Evolutionary conservation across 2,888 invertebrate genomes (phyloP), one percentile per base, ranked within the genome.

Genomic region (Hydrotaea cyrtoneurina): DNA sequence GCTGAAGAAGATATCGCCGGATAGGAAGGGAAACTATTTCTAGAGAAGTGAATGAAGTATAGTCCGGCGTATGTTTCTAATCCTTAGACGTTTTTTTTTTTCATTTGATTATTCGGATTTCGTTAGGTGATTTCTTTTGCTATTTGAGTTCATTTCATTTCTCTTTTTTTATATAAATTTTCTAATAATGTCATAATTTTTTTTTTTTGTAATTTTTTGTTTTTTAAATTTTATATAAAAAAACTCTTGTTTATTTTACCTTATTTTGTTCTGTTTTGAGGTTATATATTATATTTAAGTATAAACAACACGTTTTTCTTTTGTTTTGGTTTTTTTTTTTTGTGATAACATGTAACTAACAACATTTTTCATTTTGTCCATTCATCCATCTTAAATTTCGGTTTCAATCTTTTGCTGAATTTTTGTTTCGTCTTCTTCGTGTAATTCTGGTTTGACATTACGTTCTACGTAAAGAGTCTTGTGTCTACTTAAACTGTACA

Each of bases 401-500:
- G 1, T n/a, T 74, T 73, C 11, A 36, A 62, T 71, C 13, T 39
- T 76, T 55, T 50, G 50, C 75, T 26, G 59, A 36, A 72, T 50
- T 72, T 21, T 7, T 69, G 72, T 17, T 39, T n/a, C 11, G 5
- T 31, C 26, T 1, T 50, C n/a, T 50, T 31, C 21, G 26, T 77
- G 0, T 73, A n/a, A n/a, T n/a, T n/a, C 75, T 57, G 77, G 80
- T 50, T 50, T 2, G 80, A 83, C 81, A 73, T 82, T 80, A 85
- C 81, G 76, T 83, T 83, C 81, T 78, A 83, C 78, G 75, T 82
- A 76, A 85, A 76, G 72, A 77, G 46, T 78, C 73, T 75, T 57
- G 66, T 55, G 43, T 78, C 31, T 23, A 39, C 50, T 74, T 64
- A 82, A 80, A 77, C 85, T 83, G 80, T 86, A 86, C 80, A 83